A percentile compares a stretch with the other conserved stretches of the same genome.
Conservation (phyloP, 2,113 vertebrate genomes). For the Pterocles gutturalis region DNA sequence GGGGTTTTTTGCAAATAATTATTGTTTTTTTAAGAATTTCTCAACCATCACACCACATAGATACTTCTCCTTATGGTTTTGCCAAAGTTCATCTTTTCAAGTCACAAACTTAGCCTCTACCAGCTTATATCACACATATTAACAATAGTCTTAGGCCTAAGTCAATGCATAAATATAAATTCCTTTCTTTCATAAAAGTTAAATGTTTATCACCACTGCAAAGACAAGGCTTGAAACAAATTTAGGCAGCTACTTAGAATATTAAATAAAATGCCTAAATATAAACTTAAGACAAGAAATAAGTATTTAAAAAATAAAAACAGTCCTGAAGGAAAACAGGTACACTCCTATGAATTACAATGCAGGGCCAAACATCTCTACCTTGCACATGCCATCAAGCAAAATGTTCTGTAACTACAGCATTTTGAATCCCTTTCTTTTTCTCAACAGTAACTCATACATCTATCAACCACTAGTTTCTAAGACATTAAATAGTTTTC, state of each 20-base stretch:
- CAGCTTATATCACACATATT: neutral
- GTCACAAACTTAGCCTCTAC: neutral
- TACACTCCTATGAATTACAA: neutral
- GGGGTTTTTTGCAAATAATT: slow-evolving; percentile 37
- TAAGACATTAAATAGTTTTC: neutral
- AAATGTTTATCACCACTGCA: neutral
- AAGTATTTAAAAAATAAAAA: neutral
- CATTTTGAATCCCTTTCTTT: neutral
- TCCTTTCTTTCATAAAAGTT: neutral
- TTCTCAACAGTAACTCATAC: neutral
- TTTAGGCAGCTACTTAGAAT: neutral
- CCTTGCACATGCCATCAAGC: neutral
- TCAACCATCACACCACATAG: neutral
- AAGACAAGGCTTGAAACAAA: neutral
- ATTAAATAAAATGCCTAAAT: neutral
- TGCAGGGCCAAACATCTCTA: neutral
- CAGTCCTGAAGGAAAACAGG: neutral
- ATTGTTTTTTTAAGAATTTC: neutral
- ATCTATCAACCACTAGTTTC: neutral
- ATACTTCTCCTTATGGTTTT: neutral
- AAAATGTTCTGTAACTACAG: neutral
- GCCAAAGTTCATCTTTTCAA: slow-evolving; percentile 16
- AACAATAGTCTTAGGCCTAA: neutral
- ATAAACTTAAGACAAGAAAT: neutral
- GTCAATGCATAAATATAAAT: neutral